phyloP scores from a whole-genome alignment of 1,140 invertebrate genomes.

The Steinernema khuongi region DNA sequence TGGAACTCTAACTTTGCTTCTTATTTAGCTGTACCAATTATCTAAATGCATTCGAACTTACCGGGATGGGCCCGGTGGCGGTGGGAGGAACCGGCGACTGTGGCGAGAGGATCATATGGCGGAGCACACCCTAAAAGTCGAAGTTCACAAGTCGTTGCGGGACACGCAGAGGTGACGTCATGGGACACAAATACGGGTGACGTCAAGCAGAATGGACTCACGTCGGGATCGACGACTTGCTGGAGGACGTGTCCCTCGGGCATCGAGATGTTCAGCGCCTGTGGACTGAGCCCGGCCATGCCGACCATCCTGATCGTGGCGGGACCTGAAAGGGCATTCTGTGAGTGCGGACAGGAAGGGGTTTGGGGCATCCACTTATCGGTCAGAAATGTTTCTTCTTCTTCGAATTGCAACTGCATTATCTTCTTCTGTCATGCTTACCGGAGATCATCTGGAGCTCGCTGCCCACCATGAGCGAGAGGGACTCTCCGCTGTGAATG shows the following conservation, averaged over 20 bases:
- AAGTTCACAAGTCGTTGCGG: not conserved
- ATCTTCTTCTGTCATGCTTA: too few relatives aligned
- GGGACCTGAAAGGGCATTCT: conserved; percentile 39
- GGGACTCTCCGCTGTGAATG: conserved; percentile 49
- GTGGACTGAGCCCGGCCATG: conserved; percentile 33
- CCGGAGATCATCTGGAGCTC: conserved; percentile 51
- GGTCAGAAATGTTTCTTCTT: too few relatives aligned
- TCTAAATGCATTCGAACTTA: too few relatives aligned
- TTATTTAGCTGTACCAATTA: too few relatives aligned
- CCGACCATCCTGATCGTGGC: conserved; percentile 55
- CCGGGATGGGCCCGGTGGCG: conserved; percentile 25
- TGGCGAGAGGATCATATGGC: conserved; percentile 49
- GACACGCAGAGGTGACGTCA: not conserved
- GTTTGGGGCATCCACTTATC: too few relatives aligned
- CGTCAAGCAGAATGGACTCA: not conserved
- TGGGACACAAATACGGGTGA: not conserved
- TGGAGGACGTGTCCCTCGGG: conserved; percentile 49
- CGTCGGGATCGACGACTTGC: conserved; percentile 34
- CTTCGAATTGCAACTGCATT: too few relatives aligned
- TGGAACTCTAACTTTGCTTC: too few relatives aligned
- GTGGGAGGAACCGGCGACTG: conserved; percentile 19
- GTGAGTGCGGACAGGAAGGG: not conserved
- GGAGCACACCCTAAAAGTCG: conserved; percentile 41
- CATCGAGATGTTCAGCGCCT: conserved; percentile 48
- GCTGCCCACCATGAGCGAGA: conserved; percentile 44